Evolutionary conservation across 2,797 vertebrate genomes (phyloP).

Genomic region (Perodicticus potto): DNA sequence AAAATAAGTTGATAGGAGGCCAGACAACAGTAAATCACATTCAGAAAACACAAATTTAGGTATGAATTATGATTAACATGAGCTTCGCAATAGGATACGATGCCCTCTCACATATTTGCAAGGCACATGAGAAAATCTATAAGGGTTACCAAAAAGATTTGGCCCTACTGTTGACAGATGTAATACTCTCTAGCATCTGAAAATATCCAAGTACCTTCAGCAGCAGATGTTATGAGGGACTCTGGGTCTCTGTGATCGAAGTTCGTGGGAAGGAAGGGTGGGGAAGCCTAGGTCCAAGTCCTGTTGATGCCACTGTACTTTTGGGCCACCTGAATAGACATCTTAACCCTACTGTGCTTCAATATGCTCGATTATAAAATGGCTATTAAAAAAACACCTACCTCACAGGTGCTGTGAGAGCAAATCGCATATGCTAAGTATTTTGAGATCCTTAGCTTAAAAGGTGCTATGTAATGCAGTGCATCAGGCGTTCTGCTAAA

Average conservation of each 20-base stretch:
- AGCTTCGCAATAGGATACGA: slow-evolving; percentile 44
- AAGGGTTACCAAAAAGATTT: slow-evolving; percentile 12
- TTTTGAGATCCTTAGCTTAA: slow-evolving; percentile 72
- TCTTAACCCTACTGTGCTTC: slow-evolving; percentile 58
- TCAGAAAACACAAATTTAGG: slow-evolving; percentile 39
- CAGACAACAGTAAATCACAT: slow-evolving; percentile 22
- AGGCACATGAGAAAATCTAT: slow-evolving; percentile 38
- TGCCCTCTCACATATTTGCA: slow-evolving; percentile 4
- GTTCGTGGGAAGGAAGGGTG: neutral
- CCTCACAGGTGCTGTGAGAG: slow-evolving; percentile 78
- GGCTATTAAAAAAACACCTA: slow-evolving; percentile 69
- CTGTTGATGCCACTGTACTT: neutral
- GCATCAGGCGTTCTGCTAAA: slow-evolving; percentile 58
- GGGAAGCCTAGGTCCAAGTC: neutral
- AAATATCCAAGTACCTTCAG: neutral
- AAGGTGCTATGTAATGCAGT: slow-evolving; percentile 78
- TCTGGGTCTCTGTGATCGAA: neutral
- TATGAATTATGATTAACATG: slow-evolving; percentile 60
- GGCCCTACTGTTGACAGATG: neutral
- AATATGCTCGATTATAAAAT: slow-evolving; percentile 60
- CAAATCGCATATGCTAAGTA: slow-evolving; percentile 73
- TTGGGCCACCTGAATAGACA: neutral
- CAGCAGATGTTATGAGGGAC: neutral
- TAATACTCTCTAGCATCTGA: neutral
- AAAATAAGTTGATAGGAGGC: slow-evolving; percentile 48